Percentiles rank a stretch among this genome's conserved stretches.
phyloP scores from a whole-genome alignment of 2,888 invertebrate genomes.

The Diogma glabrata region DNA sequence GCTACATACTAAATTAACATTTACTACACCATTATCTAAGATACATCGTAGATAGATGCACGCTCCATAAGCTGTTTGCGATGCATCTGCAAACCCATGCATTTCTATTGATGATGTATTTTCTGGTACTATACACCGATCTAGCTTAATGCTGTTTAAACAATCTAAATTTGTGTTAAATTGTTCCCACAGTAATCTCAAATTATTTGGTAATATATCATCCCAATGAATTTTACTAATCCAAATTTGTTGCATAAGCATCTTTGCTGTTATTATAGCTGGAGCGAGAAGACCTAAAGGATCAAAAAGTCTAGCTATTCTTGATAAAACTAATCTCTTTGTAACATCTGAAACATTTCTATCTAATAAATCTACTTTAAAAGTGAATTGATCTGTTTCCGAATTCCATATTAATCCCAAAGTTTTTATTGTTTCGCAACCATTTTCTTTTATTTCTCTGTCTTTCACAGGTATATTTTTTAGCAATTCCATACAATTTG shows the following conservation, averaged over 20 bases:
- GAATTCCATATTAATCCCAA: too few relatives aligned
- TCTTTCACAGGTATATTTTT: too few relatives aligned
- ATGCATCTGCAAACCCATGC: not conserved
- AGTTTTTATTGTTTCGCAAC: too few relatives aligned
- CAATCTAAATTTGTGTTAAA: not conserved
- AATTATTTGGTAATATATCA: not conserved
- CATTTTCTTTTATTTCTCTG: too few relatives aligned
- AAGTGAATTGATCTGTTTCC: too few relatives aligned
- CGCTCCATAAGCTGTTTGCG: not conserved
- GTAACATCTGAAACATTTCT: too few relatives aligned
- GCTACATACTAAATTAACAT: not conserved
- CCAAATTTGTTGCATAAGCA: constrained; percentile 1
- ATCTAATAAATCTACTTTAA: too few relatives aligned
- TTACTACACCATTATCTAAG: not conserved
- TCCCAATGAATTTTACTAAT: not conserved
- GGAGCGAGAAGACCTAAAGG: too few relatives aligned
- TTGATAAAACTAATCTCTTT: too few relatives aligned
- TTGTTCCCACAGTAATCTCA: not conserved
- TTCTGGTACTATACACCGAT: not conserved
- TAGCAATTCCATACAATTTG: too few relatives aligned
- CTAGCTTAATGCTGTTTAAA: not conserved
- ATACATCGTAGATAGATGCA: not conserved
- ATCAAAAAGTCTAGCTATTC: too few relatives aligned
- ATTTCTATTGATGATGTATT: not conserved
- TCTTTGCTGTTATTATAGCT: not conserved